These are phyloP conservation scores for Turritopsis dohrnii DNA, from an alignment of 30 jellyfish, hydroid and myxozoan species.

Conservation along the genomic window DNA sequence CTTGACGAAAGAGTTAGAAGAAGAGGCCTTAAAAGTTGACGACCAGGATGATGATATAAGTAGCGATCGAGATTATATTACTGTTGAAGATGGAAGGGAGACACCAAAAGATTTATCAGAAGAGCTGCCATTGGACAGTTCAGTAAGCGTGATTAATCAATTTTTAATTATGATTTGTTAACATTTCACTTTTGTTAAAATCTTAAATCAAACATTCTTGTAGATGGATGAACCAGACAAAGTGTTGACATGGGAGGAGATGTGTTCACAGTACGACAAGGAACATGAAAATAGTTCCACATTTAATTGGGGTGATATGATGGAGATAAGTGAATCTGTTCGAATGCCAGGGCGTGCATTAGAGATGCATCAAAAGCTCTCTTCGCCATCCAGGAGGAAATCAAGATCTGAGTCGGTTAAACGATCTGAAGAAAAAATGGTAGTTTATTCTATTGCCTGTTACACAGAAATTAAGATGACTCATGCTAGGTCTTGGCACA, in stretches of 20 bases:
- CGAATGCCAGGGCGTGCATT: constrained; percentile 95
- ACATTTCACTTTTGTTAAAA: constrained; percentile 45
- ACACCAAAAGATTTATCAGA: constrained; percentile 67
- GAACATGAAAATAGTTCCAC: constrained; percentile 57
- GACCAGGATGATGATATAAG: constrained; percentile 80
- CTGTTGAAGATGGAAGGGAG: constrained; percentile 47
- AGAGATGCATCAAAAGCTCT: constrained; percentile 90
- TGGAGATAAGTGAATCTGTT: constrained; percentile 60
- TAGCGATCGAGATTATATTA: constrained; percentile 70
- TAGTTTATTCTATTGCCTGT: too few species aligned
- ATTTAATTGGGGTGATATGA: constrained; percentile 66
- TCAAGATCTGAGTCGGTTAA: constrained; percentile 91
- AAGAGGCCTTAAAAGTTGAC: constrained; percentile 79
- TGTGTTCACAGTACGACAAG: constrained; percentile 73
- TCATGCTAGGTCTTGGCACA: too few species aligned
- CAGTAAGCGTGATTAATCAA: constrained; percentile 40
- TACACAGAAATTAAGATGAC: too few species aligned
- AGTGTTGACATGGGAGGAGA: constrained; percentile 80
- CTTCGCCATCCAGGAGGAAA: constrained; percentile 90
- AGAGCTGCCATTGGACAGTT: constrained; percentile 45
- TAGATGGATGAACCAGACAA: constrained; percentile 33
- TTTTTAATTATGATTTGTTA: background rate
- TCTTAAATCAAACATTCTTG: constrained; percentile 34
- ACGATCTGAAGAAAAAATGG: constrained; percentile 94
- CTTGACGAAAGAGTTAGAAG: constrained; percentile 78